These are phyloP conservation scores for Elanus axillaris DNA, from an alignment of 2,113 vertebrate genomes.

Conservation along the genomic window DNA sequence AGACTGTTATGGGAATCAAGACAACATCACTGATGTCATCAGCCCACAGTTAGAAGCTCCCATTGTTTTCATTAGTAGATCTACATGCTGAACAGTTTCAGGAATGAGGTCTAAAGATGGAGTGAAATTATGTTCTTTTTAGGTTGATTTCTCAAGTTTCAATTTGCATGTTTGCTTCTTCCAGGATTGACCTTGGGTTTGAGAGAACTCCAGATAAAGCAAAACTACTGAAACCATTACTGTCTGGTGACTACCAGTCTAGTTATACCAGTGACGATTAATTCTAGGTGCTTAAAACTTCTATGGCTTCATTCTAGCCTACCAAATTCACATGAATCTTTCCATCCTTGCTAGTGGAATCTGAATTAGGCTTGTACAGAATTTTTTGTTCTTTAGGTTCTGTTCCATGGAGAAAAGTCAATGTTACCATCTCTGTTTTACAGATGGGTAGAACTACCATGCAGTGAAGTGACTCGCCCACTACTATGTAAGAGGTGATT, in stretches of 20 bases:
- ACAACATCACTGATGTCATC: not conserved
- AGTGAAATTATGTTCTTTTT: not conserved
- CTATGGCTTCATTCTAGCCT: not conserved
- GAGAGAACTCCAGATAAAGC: not conserved
- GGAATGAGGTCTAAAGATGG: not conserved
- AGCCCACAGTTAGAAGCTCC: not conserved
- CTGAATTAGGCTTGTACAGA: not conserved
- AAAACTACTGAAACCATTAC: not conserved
- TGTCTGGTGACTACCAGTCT: not conserved
- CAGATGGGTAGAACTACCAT: not conserved
- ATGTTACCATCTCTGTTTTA: not conserved
- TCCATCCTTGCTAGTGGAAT: not conserved
- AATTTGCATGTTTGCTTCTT: not conserved
- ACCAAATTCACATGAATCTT: not conserved
- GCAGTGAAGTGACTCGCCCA: not conserved
- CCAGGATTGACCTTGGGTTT: not conserved
- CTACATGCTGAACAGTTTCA: not conserved
- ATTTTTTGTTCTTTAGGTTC: not conserved
- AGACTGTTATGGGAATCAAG: not conserved
- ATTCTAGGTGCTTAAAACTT: not conserved
- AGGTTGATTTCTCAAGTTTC: not conserved
- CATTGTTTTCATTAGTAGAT: not conserved
- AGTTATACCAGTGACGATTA: not conserved
- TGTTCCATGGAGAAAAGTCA: not conserved
- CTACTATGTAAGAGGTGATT: not conserved